Evolutionary conservation across 1,140 invertebrate species (phyloP).

Genomic region (Bombus superbus): DNA sequence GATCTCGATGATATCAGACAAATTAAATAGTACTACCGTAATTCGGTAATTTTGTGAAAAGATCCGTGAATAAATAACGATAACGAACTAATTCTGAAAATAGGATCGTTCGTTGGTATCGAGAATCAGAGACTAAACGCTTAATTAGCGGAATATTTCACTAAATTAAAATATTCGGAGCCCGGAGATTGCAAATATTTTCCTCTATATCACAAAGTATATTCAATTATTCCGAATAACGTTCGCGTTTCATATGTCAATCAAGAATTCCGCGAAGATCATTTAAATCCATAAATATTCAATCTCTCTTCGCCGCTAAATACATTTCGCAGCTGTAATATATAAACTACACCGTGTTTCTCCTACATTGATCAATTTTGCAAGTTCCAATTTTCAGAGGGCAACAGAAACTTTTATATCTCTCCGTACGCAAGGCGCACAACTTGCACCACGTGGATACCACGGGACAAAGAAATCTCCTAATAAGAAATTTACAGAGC

Average conservation of each 20-base stretch:
- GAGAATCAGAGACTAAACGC: too few relatives aligned
- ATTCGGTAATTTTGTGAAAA: too few relatives aligned
- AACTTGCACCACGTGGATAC: too few relatives aligned
- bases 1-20: too few relatives aligned
- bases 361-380: not conserved
- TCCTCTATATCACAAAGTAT: not conserved
- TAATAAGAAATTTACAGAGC: conserved; percentile 6
- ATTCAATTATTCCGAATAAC: not conserved
- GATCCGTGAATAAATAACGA: too few relatives aligned
- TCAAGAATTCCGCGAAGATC: not conserved
- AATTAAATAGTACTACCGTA: too few relatives aligned
- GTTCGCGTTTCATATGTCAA: not conserved
- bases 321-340: not conserved
- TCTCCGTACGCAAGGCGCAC: not conserved
- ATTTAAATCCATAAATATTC: not conserved
- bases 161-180: too few relatives aligned
- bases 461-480: not conserved
- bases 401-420: not conserved
- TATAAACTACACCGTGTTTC: not conserved
- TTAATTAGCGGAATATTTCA: too few relatives aligned
- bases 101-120: too few relatives aligned
- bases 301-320: not conserved
- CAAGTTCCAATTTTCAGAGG: not conserved
- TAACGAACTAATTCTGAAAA: too few relatives aligned
- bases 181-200: not conserved